Evolutionary conservation across 2,113 vertebrate genomes (phyloP).

Genomic region (Nematolebias whitei): DNA sequence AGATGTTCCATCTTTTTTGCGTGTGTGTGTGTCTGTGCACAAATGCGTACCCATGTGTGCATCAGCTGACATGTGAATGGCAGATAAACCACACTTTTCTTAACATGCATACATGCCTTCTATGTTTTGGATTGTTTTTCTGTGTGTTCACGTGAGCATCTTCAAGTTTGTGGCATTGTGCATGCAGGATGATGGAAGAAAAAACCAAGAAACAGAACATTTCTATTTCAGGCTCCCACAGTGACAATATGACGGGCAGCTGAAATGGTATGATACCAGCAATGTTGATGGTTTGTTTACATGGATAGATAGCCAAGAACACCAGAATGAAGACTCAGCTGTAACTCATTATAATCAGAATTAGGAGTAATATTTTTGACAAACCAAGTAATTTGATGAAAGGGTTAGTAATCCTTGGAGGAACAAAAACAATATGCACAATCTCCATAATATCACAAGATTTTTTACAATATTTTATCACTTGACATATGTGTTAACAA

Average conservation of each 20-base stretch:
- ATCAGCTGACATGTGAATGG: constrained; percentile 17
- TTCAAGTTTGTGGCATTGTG: not conserved
- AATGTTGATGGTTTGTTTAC: not conserved
- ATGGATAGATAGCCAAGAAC: not conserved
- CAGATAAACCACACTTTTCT: not conserved
- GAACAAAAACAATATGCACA: too few species aligned
- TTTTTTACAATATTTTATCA: too few species aligned
- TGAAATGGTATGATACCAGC: constrained; percentile 14
- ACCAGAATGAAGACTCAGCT: not conserved
- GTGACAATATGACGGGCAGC: constrained; percentile 9
- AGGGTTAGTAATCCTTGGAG: too few species aligned
- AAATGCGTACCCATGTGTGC: constrained; percentile 6
- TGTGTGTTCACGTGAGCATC: constrained; percentile 21
- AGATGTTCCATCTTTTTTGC: not conserved
- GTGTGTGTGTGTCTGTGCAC: not conserved
- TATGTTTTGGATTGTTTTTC: not conserved
- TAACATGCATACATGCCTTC: constrained; percentile 8
- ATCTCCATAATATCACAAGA: too few species aligned
- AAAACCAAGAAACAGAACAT: not conserved
- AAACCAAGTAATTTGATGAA: too few species aligned
- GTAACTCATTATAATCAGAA: not conserved
- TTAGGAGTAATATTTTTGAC: not conserved
- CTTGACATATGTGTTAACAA: too few species aligned
- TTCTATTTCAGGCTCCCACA: constrained; percentile 43
- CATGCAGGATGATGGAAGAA: constrained; percentile 24